These are phyloP conservation scores for Orius insidiosus DNA, from an alignment of 1,140 invertebrate genomes.

Conservation along the genomic window DNA sequence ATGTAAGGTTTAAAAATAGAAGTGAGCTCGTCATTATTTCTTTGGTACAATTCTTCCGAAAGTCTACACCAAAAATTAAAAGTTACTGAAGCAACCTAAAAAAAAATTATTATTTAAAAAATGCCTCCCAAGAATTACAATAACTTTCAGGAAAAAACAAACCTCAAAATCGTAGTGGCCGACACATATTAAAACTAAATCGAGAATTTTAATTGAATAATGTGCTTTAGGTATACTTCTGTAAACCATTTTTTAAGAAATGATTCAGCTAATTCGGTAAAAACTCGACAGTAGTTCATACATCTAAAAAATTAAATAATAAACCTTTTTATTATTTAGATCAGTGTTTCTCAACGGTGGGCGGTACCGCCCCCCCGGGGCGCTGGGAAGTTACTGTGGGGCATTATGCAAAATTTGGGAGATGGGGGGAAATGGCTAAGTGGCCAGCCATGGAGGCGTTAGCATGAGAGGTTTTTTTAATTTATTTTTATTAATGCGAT, in stretches of 20 bases:
- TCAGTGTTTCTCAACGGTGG: no score
- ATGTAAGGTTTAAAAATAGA: conserved; percentile 75
- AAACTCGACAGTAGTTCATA: conserved; percentile 84
- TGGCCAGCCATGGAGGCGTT: no score
- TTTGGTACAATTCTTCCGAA: conserved; percentile 84
- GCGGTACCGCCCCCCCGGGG: no score
- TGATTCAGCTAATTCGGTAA: conserved; percentile 85
- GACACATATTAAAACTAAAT: conserved; percentile 78
- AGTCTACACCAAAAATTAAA: conserved; percentile 94
- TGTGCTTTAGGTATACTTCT: conserved; percentile 34
- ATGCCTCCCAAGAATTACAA: no score
- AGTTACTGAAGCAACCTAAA: conserved; percentile 84
- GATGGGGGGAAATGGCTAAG: no score
- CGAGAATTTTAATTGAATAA: conserved; percentile 72
- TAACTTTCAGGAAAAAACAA: no score
- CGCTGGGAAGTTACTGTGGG: no score
- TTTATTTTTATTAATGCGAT: no score
- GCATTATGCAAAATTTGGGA: no score
- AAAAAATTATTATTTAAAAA: conserved; percentile 13
- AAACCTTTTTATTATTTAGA: no score
- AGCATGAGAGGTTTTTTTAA: no score
- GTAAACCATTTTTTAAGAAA: conserved; percentile 67
- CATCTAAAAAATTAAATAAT: conserved; percentile 35
- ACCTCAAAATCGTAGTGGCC: conserved; percentile 95
- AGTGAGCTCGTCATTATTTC: conserved; percentile 60